phyloP scores from a whole-genome alignment of 2,113 vertebrate species.

The Hemichromis elongatus region DNA sequence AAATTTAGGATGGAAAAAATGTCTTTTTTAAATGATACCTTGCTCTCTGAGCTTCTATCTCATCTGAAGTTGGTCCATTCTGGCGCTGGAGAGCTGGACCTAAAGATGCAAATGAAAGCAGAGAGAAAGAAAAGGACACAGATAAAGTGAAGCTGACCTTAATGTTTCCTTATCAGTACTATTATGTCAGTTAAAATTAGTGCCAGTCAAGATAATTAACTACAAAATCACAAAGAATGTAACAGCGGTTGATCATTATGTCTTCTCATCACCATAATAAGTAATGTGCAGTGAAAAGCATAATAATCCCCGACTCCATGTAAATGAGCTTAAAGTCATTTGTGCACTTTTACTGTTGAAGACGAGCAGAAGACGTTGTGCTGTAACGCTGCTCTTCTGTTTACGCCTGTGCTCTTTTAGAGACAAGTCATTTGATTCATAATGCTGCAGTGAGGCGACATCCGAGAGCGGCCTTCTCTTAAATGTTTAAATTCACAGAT shows the following conservation, averaged over 20 bases:
- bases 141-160: not conserved
- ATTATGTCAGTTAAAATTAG: conserved; percentile 18
- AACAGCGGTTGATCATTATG: conserved; percentile 19
- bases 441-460: not conserved
- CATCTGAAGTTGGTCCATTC: conserved; percentile 94
- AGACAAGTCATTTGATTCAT: not conserved
- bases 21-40: conserved; percentile 73
- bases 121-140: not conserved
- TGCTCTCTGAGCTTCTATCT: conserved; percentile 90
- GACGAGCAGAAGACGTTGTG: not conserved
- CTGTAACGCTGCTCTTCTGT: not conserved
- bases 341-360: not conserved
- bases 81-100: conserved; percentile 92
- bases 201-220: conserved; percentile 31
- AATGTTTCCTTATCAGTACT: conserved; percentile 10
- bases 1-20: not conserved
- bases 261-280: conserved; percentile 1
- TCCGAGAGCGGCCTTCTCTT: not conserved
- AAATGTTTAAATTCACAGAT: not conserved
- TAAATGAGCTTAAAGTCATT: conserved; percentile 11
- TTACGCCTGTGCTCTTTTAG: not conserved
- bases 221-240: conserved; percentile 12
- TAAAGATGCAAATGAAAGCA: conserved; percentile 36
- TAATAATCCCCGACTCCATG: not conserved
- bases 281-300: conserved; percentile 23